A percentile compares a stretch with the other conserved stretches of the same genome.
These are phyloP conservation scores for Buathra laborator DNA, from an alignment of 2,888 invertebrate genomes.

Conservation along the genomic window DNA sequence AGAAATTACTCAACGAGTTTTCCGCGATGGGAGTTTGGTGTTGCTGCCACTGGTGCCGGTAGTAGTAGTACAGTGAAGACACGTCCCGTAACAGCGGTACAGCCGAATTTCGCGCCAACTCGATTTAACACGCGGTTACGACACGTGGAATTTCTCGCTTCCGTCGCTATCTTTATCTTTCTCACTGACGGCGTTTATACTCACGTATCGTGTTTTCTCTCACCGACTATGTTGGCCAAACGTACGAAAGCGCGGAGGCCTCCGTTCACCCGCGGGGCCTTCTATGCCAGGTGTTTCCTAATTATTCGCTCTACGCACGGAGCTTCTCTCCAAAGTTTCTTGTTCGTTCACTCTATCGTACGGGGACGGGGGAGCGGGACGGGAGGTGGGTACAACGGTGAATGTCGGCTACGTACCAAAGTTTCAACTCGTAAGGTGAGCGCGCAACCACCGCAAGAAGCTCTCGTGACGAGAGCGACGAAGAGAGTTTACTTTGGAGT, in stretches of 20 bases:
- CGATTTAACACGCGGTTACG: constrained; percentile 62
- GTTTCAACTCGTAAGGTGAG: constrained; percentile 48
- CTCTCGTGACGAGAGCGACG: neutral
- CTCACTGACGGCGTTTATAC: neutral
- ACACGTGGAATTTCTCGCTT: constrained; percentile 59
- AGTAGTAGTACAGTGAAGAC: constrained; percentile 11
- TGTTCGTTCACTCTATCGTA: constrained; percentile 21
- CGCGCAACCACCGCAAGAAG: constrained; percentile 2
- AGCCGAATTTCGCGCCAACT: constrained; percentile 62
- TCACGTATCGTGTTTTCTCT: constrained; percentile 18
- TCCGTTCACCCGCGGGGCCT: constrained; percentile 47
- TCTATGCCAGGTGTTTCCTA: constrained; percentile 71
- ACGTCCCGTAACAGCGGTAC: constrained; percentile 15
- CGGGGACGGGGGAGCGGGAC: neutral
- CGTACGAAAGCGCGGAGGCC: neutral
- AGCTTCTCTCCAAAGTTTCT: constrained; percentile 68
- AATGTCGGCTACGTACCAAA: constrained; percentile 37
- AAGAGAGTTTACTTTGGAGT: constrained; percentile 23
- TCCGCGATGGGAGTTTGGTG: constrained; percentile 29
- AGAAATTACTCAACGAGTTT: constrained; percentile 63
- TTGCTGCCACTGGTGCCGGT: neutral
- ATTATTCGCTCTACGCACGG: constrained; percentile 73
- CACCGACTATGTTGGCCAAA: neutral
- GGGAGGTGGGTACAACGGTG: constrained; percentile 14
- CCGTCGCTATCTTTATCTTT: constrained; percentile 22